Evolutionary conservation across 1,140 invertebrate genomes (phyloP), one percentile per base, ranked within the genome.

Genomic region (Heterodera carotae): DNA sequence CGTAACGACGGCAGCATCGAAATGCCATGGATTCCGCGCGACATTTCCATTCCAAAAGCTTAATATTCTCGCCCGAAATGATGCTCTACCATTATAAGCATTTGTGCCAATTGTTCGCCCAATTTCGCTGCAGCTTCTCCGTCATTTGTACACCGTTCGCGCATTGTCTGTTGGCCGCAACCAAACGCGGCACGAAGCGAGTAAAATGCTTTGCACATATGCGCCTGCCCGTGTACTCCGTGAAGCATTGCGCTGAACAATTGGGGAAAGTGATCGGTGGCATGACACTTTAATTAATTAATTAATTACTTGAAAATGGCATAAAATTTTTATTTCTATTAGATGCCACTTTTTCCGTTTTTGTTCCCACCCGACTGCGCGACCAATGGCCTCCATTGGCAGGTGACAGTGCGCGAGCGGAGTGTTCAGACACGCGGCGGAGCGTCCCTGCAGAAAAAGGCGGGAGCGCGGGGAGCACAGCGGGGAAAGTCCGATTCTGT

Each of bases 151-250:
- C 85, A 86, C 15, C 81, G 56, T 56, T 81, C 53, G 33, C 81
- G 48, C 5, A 86, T 80, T n/a, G 80, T 60, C 1, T n/a, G 53
- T 70, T 86, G 79, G 22, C 84, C 84, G 76, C 85, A 86, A 34
- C 77, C 29, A 73, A 86, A 86, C 6, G 79, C 79, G 15, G 85
- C 75, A 53, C 84, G 56, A 8, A 86, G 81, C 2, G 77, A 69
- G 69, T 86, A 86, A 75, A 87, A 86, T 1, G 86, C 77, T 73
- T 86, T 87, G 74, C 85, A 86, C 10, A 86, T 68, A 27, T 85
- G 78, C 22, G 86, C 86, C 62, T 87, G 83, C 39, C 84, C 84
- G 71, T 86, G 86, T 43, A 88, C 78, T 43, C 84, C 84, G 53
- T 84, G 78, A 12, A 86, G 53, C 34, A 74, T 56, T 31, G 72